Conservation (phyloP, 2,113 vertebrate genomes). For the Clinocottus analis region DNA sequence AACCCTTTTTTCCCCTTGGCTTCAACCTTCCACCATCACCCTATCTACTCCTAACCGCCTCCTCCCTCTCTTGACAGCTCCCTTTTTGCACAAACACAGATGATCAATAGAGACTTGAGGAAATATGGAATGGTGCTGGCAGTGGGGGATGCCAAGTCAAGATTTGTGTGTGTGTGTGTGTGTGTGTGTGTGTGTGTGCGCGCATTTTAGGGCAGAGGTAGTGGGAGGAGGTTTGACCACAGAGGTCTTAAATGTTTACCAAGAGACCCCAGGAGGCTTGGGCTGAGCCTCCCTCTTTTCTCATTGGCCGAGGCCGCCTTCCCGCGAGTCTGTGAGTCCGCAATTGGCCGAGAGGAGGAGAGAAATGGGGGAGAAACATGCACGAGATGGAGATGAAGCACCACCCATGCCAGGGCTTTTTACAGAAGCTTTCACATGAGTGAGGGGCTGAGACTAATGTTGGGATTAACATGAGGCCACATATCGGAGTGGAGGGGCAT, state of each 20-base stretch:
- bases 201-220: constrained; percentile 55
- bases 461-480: constrained; percentile 59
- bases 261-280: constrained; percentile 65
- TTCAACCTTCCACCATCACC: constrained; percentile 32
- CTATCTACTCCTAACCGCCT: constrained; percentile 24
- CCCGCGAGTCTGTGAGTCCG: constrained; percentile 36
- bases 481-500: constrained; percentile 25
- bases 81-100: constrained; percentile 57
- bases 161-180: constrained; percentile 25
- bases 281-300: constrained; percentile 67
- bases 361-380: constrained; percentile 50
- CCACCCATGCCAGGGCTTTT: constrained; percentile 37
- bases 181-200: constrained; percentile 18
- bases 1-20: constrained; percentile 54
- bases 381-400: constrained; percentile 47
- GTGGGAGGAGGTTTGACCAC: constrained; percentile 63
- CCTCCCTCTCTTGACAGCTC: constrained; percentile 43
- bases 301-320: constrained; percentile 66
- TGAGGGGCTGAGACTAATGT: constrained; percentile 14
- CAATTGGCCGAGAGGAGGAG: constrained; percentile 50
- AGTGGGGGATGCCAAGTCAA: constrained; percentile 37
- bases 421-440: constrained; percentile 46
- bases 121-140: constrained; percentile 47
- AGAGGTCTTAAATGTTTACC: constrained; percentile 72
- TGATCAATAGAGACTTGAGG: constrained; percentile 58